These are phyloP conservation scores for Leucozona laternaria DNA, from an alignment of 2,888 invertebrate genomes.

Conservation along the genomic window DNA sequence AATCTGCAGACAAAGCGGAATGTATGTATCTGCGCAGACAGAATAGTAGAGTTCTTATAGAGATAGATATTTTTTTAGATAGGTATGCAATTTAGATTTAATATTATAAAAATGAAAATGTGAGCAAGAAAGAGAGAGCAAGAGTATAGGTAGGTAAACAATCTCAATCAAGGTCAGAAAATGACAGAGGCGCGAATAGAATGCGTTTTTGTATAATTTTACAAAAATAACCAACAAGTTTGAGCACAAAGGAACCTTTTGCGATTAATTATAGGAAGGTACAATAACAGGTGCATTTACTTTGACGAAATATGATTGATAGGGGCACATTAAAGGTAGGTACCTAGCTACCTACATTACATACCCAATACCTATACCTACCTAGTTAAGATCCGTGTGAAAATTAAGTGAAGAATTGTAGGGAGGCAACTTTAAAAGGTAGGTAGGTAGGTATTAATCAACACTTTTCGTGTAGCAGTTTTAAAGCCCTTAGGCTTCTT, in stretches of 20 bases:
- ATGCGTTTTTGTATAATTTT: not conserved
- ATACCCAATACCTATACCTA: too few relatives aligned
- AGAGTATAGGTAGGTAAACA: slow-evolving; percentile 47
- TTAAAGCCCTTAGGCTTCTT: not conserved
- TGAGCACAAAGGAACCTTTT: not conserved
- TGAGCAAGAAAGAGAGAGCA: slow-evolving; percentile 7
- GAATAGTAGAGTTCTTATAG: slow-evolving; percentile 47
- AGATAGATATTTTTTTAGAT: slow-evolving; percentile 44
- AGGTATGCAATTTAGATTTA: slow-evolving; percentile 47
- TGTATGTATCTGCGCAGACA: slow-evolving; percentile 72
- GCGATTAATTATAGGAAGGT: too few relatives aligned
- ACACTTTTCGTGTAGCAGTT: not conserved
- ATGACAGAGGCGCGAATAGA: slow-evolving; percentile 3
- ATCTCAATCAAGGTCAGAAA: slow-evolving; percentile 63
- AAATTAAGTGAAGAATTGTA: not conserved
- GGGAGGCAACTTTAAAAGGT: not conserved
- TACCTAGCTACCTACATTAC: not conserved
- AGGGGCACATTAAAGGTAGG: slow-evolving; percentile 3
- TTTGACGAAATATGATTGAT: slow-evolving; percentile 25
- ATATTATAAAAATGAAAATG: slow-evolving; percentile 32
- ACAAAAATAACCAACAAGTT: not conserved
- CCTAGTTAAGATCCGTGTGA: slow-evolving; percentile 1
- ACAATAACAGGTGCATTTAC: slow-evolving; percentile 26
- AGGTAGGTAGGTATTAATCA: not conserved
- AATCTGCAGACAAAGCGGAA: slow-evolving; percentile 64